Evolutionary conservation across 2,113 vertebrate species (phyloP), one percentile per base, ranked within the genome.

Genomic region (Mus pahari): DNA sequence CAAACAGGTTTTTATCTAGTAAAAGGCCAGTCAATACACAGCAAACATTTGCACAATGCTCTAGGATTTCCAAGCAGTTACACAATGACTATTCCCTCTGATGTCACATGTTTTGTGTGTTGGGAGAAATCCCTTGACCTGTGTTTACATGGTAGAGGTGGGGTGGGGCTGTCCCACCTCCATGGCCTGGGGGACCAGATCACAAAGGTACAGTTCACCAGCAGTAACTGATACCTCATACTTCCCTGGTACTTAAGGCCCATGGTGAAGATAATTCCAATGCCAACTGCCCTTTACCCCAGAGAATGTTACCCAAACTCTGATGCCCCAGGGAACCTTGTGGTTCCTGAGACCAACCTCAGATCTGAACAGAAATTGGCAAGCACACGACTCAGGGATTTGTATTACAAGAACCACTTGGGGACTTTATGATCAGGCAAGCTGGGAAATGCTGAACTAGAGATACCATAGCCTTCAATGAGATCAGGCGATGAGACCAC

Each of bases 1-100:
- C 95, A 97, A 97, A 94, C 89, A 95, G 77, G n/a, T 96, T 92
- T 90, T 93, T 97, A 95, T 89, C 95, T 90, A 90, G 66, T 39
- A 92, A 86, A 86, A 55, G 60, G 81, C 1, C 2, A 79, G 70
- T 97, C 95, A 81, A 88, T 90, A 70, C 55, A 89, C 36, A 42
- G 68, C 84, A 86, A 94, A 96, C 88, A 87, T 92, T 97, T 97
- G 91, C 96, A 83, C 77, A 97, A 88, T 53, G 24, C 36, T 24
- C 70, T 86, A 75, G 28, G 79, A 53, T 90, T 94, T 94, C 95
- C 64, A 87, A 70, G 70, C 45, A 82, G 68, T 91, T 91, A 48
- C 17, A 3, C 39, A 62, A 33, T 50, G 68, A 71, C 50, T 50
- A 60, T 53, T 89, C 73, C 19, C 87, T 88, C 50, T 7, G 78